Base-by-base conservation (phyloP, 2,797 vertebrate genomes). In the Tachyglossus aculeatus region DNA sequence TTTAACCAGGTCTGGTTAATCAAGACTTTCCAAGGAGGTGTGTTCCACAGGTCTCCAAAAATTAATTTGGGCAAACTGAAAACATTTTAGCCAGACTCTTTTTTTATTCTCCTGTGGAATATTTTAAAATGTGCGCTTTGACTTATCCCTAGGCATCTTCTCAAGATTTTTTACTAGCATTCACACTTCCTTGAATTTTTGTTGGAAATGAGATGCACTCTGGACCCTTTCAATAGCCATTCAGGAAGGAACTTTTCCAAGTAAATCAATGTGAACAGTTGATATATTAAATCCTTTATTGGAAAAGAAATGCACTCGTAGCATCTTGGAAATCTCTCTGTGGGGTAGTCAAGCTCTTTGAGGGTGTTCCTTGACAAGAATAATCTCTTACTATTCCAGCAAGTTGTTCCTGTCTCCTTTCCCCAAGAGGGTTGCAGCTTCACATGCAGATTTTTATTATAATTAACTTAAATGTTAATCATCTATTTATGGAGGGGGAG, bases 231-330 rank as follows among this genome's bases (percentile, higher is more conserved):
- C 55, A 83, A 71, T 79, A 36, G 59, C 48, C 45, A 60, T 48
- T 51, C 55, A 60, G 54, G 25, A 86, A 73, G 40, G 72, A 61
- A 10, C 18, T 80, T 68, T 82, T 34, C 74, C 65, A 44, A 80
- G 58, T 64, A 88, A 60, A 67, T 86, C 75, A 74, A 41, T 78
- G 76, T 63, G 58, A 75, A 54, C 71, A 81, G 54, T 8, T 86
- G 54, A 54, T 73, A 45, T 71, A 87, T 84, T 78, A 32, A 58
- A 47, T 71, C 5, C 2, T 56, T 71, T 78, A 69, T 56, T 83
- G 51, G 66, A 78, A 74, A 31, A 74, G 34, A 70, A 7, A 0
- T 19, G 19, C 68, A 60, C 44, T 77, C 56, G 2, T 58, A 70
- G 62, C 22, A 36, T 73, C 74, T 83, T 79, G 27, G 69, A 78